Conservation (phyloP, 2,888 invertebrate genomes). For the Melipona bicolor region DNA sequence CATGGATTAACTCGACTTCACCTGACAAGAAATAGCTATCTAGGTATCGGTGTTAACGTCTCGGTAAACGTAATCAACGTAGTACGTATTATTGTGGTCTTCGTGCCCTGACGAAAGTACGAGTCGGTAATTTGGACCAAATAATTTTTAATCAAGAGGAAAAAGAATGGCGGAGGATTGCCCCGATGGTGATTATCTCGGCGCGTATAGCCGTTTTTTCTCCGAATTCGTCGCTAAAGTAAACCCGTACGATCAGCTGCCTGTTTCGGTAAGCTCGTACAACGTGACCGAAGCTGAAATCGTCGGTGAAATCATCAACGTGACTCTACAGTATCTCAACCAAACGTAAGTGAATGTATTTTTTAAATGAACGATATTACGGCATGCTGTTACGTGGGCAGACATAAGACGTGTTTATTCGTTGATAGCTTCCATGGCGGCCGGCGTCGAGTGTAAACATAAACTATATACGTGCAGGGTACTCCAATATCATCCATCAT, state of each 20-base stretch:
- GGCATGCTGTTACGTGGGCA: constrained; percentile 31
- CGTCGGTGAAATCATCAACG: constrained; percentile 90
- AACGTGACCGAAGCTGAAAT: constrained; percentile 89
- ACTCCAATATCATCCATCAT: neutral
- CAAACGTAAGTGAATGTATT: constrained; percentile 88
- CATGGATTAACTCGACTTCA: constrained; percentile 33
- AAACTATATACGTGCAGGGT: constrained; percentile 16
- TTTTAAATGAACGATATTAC: constrained; percentile 28
- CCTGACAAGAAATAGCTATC: neutral
- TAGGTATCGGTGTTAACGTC: constrained; percentile 26
- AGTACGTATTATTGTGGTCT: constrained; percentile 16
- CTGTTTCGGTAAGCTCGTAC: constrained; percentile 89
- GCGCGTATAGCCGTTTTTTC: constrained; percentile 89
- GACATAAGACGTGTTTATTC: constrained; percentile 45
- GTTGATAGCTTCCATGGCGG: constrained; percentile 43
- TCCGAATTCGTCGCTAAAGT: constrained; percentile 89
- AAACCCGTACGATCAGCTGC: constrained; percentile 90
- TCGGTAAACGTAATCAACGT: constrained; percentile 11
- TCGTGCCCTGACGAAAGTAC: constrained; percentile 26
- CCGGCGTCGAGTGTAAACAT: constrained; percentile 50
- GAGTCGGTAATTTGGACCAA: neutral
- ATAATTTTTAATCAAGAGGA: constrained; percentile 16
- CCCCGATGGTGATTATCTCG: constrained; percentile 88
- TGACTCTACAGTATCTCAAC: constrained; percentile 91
- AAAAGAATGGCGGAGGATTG: constrained; percentile 79